Evolutionary conservation across 2,888 invertebrate species (phyloP), one percentile per base, ranked within the genome.

Genomic region (Lymantria dispar): DNA sequence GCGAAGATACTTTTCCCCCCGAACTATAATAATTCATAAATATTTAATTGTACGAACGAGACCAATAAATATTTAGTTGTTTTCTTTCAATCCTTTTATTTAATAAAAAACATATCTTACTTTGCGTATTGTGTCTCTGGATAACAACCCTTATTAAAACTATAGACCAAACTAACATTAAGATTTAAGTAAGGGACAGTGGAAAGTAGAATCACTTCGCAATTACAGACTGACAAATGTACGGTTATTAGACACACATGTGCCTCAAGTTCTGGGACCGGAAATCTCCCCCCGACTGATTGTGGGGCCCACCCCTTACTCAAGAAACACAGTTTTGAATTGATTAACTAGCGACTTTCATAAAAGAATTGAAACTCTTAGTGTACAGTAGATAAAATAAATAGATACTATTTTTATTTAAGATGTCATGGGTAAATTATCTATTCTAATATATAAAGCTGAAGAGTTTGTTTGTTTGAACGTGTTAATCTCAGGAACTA

Each of bases 161-260:
- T 71, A 74, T 63, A 62, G 72, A 76, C 73, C 73, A 71, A 85
- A 87, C 75, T 84, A 74, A 78, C 87, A 87, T 88, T 90, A 89
- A 88, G 86, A 85, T 84, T 80, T 80, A 80, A 85, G 83, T 81
- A 86, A 87, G 88, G 89, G 87, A 83, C 85, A 84, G 74, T 64
- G 80, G 65, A 80, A 84, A 85, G 87, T 82, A 83, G 74, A 87
- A 88, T 90, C 85, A 77, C 83, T 86, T 89, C 67, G 89, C 86
- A 87, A 90, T 91, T 91, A 91, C 84, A 87, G 78, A 77, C 89
- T 90, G 90, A 91, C 87, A 89, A 91, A 91, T 91, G 91, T 74
- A 79, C 70, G 86, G 89, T 72, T 88, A 90, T 91, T 91, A 90
- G 72, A 59, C 75, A 76, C 90, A 91, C 90, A 91, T 91, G 91